Evolutionary conservation across 2,888 invertebrate genomes (phyloP), one percentile per base, ranked within the genome.

Genomic region (Adela reaumurella): DNA sequence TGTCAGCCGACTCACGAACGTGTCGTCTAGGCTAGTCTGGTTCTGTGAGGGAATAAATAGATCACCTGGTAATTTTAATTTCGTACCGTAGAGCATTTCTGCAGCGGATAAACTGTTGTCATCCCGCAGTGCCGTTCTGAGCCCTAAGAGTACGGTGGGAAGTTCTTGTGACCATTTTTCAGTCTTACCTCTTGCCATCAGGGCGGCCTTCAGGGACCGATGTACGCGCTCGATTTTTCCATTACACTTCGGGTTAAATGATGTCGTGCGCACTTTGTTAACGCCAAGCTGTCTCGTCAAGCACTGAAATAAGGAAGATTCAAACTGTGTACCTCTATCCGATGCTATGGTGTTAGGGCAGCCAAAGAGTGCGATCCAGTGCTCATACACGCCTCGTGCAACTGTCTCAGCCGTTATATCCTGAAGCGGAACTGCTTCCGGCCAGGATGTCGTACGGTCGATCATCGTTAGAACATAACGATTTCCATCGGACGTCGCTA

Each of bases 381-480:
- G 35, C 2, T 46, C 49, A 52, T 50, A 57, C 50, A 59, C 58
- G 20, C 47, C 49, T 2, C 55, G 47, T 0, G 59, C 58, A 2
- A 58, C 60, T 8, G 58, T 56, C 0, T 62, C 60, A 2, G 55
- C 52, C 51, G 57, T 55, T 54, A 62, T 44, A 44, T 46, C 10
- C 29, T 58, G 35, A 0, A 62, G 58, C 8, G 60, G 50, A 1
- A 59, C 60, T 14, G 57, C 59, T 1, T 58, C 57, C 2, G 60
- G 59, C 62, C 60, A 63, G 6, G 56, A 19, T 0, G 57, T 56
- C 19, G 46, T 52, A 1, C 63, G 29, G 42, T 58, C 56, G 6
- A 56, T 50, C 1, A 56, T 52, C 0, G 57, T 57, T 2, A 56
- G 17, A 14, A 29, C 14, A 17, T 46, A 46, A 11, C 44, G 10